Conservation (phyloP, 2,888 invertebrate genomes). For the Cephus nigrinus region DNA sequence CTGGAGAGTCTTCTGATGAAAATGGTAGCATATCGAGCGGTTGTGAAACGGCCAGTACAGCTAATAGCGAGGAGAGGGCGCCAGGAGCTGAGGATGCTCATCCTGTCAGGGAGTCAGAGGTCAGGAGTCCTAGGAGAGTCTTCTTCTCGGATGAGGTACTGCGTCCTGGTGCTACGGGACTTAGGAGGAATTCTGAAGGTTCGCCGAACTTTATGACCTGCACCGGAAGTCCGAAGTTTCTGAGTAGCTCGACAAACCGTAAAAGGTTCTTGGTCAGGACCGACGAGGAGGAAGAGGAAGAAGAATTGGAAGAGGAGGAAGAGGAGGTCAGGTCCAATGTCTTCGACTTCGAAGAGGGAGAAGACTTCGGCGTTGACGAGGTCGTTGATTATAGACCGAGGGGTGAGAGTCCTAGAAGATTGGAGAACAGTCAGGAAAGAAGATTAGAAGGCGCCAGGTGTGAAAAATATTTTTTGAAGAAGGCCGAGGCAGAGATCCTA, state of each 20-base stretch:
- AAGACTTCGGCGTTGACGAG: constrained; percentile 53
- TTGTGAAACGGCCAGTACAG: constrained; percentile 83
- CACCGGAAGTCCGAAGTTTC: constrained; percentile 58
- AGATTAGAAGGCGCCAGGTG: constrained; percentile 27
- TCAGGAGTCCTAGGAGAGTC: constrained; percentile 40
- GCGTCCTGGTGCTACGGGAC: constrained; percentile 26
- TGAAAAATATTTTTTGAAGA: constrained; percentile 44
- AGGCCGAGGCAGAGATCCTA: constrained; percentile 33
- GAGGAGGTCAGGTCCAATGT: constrained; percentile 41
- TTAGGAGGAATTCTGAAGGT: constrained; percentile 60
- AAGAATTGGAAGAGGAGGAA: constrained; percentile 46
- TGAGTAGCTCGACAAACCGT: constrained; percentile 38
- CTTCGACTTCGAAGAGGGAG: constrained; percentile 59
- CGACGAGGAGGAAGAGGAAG: constrained; percentile 55
- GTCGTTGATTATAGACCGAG: constrained; percentile 61
- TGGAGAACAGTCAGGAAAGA: constrained; percentile 17
- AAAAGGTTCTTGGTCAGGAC: constrained; percentile 47
- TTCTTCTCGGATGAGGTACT: constrained; percentile 43
- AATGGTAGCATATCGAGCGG: constrained; percentile 77
- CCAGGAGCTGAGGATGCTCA: constrained; percentile 55
- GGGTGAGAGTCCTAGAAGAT: constrained; percentile 49
- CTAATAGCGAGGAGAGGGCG: constrained; percentile 61
- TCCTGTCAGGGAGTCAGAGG: constrained; percentile 30
- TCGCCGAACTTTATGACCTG: constrained; percentile 62
- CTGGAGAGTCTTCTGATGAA: constrained; percentile 58